These are phyloP conservation scores for Tribolium castaneum DNA, from an alignment of 1,140 invertebrate genomes.

Conservation along the genomic window DNA sequence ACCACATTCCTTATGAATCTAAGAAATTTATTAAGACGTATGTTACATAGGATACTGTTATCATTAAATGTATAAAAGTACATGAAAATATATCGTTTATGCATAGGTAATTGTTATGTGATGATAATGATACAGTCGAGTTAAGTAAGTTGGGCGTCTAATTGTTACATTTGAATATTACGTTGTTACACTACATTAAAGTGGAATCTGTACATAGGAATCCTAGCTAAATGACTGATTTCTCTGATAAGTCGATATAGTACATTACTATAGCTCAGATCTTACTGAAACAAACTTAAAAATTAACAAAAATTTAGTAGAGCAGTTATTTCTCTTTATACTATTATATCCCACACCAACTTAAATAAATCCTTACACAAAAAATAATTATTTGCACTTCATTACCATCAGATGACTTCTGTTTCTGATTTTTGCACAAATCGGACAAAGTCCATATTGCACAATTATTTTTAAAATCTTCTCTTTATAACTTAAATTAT, in stretches of 20 bases:
- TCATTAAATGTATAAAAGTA: slow-evolving; percentile 20
- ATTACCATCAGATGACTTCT: slow-evolving; percentile 54
- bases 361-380: slow-evolving; percentile 40
- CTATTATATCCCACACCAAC: slow-evolving; percentile 35
- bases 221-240: slow-evolving; percentile 7
- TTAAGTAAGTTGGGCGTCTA: slow-evolving; percentile 15
- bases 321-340: slow-evolving; percentile 1
- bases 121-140: slow-evolving; percentile 29
- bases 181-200: slow-evolving; percentile 25
- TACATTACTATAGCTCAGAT: not conserved
- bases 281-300: not conserved
- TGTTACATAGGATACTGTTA: slow-evolving; percentile 19
- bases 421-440: slow-evolving; percentile 42
- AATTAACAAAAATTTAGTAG: not conserved
- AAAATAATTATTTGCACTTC: slow-evolving; percentile 53
- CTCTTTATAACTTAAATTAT: slow-evolving; percentile 25
- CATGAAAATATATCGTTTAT: slow-evolving; percentile 24
- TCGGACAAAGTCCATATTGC: slow-evolving; percentile 17
- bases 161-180: slow-evolving; percentile 25
- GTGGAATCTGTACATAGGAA: slow-evolving; percentile 30
- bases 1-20: not conserved
- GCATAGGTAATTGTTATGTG: slow-evolving; percentile 6
- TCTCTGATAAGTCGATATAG: not conserved
- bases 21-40: slow-evolving; percentile 11
- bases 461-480: slow-evolving; percentile 9